Base-by-base conservation (phyloP, 35 echinoderm and acorn worm species). In the Holothuria glaberrima region DNA sequence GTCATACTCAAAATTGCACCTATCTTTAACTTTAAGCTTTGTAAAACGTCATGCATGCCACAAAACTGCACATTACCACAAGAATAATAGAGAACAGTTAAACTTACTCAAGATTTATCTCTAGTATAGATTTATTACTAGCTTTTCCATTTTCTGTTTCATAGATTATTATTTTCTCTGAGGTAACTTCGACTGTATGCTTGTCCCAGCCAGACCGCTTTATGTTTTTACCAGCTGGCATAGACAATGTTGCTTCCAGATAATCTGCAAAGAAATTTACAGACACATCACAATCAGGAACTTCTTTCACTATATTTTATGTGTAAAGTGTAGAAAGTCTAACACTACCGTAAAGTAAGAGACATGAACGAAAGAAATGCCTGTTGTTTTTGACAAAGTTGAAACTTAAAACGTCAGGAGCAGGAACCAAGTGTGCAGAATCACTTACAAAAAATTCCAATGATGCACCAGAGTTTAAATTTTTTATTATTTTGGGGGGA, bases 71-170 rank as follows among this genome's bases (percentile, higher is more conserved):
- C 4, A 46, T 10, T 46, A 46, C 4, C 10, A 46, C 10, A 46
- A 46, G 4, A 46, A 46, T 46, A 14, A 54, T 17, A 17, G 28
- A 21, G 20, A 33, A 13, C 21, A 12, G 17, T 69, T 27, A 20
- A 12, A 99, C 97, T 93, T 82, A 99, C 97, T 99, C 97, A 34
- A 99, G 91, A 58, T 92, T 93, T 57, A 99, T 86, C 20, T 95
- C 93, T 46, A 99, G 29, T 38, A 82, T 86, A 0, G 93, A 93
- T 24, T 95, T 99, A 61, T 94, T 93, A 41, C 48, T 73, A 7
- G 31, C 34, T 60, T 99, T 99, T 20, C 95, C 93, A 30, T 93
- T 78, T 41, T 95, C 97, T 0, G 91, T 73, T 30, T 95, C 91
- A 41, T 99, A 99, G 65, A 99, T 93, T 22, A 99, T 83, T 46